These are phyloP conservation scores for Caenorhabditis sulstoni DNA, from an alignment of 2,888 invertebrate genomes.

Conservation along the genomic window DNA sequence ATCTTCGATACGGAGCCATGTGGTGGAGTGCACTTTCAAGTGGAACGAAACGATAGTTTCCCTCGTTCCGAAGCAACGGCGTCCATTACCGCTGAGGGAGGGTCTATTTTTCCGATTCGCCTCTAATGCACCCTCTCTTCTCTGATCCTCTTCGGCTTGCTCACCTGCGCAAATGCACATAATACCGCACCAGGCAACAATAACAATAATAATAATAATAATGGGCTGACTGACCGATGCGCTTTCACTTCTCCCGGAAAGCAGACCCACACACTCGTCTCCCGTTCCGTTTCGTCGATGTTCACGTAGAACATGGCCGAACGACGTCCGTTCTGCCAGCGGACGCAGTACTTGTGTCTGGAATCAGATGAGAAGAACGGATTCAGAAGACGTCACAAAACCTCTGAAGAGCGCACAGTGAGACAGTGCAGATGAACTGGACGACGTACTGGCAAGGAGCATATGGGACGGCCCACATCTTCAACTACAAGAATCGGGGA, in stretches of 20 bases:
- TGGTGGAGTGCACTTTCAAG: no score
- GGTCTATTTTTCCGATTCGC: not conserved
- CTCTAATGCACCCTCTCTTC: slow-evolving; percentile 31
- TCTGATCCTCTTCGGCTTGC: slow-evolving; percentile 9
- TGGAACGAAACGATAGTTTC: not conserved
- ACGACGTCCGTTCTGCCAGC: slow-evolving; percentile 48
- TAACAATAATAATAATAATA: slow-evolving; percentile 8
- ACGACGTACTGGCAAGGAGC: slow-evolving; percentile 52
- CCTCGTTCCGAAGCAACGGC: not conserved
- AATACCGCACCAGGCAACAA: slow-evolving; percentile 31
- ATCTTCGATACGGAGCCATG: no score
- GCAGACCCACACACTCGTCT: slow-evolving; percentile 38
- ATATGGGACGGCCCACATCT: slow-evolving; percentile 56
- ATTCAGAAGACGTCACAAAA: not conserved
- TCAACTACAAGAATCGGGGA: no score
- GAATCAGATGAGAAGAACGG: not conserved
- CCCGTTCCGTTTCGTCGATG: slow-evolving; percentile 41
- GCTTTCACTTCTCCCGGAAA: slow-evolving; percentile 51
- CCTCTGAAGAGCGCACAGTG: slow-evolving; percentile 24
- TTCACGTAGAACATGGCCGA: slow-evolving; percentile 56
- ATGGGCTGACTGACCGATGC: slow-evolving; percentile 39
- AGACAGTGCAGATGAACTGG: slow-evolving; percentile 54
- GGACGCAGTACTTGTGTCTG: slow-evolving; percentile 59
- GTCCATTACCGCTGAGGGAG: slow-evolving; percentile 13
- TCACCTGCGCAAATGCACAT: slow-evolving; percentile 58